Evolutionary conservation across 2,797 vertebrate genomes (phyloP).

Genomic region (Malacoraja senta): DNA sequence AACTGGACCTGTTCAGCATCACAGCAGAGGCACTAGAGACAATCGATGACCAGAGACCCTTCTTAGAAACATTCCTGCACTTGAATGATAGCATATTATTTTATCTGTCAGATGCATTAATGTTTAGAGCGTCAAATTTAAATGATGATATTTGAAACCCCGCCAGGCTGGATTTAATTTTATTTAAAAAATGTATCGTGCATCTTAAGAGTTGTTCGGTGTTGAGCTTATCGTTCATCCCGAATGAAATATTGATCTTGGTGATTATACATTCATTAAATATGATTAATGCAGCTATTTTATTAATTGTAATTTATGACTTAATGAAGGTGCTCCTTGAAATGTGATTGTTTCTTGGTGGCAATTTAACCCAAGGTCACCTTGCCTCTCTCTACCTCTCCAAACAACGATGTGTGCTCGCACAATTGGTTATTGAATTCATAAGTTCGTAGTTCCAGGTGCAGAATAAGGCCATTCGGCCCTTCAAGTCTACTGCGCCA

Average conservation of each 20-base stretch:
- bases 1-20: neutral
- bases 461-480: no score
- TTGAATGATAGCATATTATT: neutral
- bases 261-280: neutral
- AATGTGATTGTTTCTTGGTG: neutral
- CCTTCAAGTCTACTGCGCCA: no score
- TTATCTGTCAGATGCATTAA: neutral
- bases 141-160: neutral
- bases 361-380: constrained; percentile 7
- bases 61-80: neutral
- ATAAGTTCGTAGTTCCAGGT: no score
- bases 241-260: neutral
- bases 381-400: neutral
- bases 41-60: neutral
- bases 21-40: neutral
- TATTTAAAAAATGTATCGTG: neutral
- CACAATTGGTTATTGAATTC: neutral
- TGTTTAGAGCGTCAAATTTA: neutral
- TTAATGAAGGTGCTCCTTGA: neutral
- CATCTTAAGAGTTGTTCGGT: neutral
- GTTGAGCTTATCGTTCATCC: neutral
- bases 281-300: constrained; percentile 24
- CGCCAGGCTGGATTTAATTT: neutral
- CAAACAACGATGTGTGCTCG: neutral
- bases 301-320: constrained; percentile 37